Percentiles rank a stretch among this genome's conserved stretches.
Conservation (phyloP, 2,888 invertebrate genomes). For the Empis livida region DNA sequence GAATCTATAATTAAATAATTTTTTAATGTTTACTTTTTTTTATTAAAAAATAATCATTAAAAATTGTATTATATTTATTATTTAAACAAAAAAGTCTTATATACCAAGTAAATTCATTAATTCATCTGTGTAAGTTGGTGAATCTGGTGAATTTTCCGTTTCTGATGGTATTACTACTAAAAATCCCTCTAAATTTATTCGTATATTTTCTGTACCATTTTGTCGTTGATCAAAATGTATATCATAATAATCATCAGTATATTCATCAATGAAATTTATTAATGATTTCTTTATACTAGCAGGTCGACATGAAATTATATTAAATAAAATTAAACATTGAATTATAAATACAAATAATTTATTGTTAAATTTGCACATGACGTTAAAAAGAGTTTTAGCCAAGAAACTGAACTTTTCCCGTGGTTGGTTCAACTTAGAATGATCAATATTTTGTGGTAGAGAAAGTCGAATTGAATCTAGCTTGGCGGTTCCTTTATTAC, state of each 20-base stretch:
- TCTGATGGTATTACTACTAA: conserved; percentile 22
- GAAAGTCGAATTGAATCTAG: too few species aligned
- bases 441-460: too few species aligned
- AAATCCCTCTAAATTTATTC: conserved; percentile 44
- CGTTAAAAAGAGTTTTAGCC: too few species aligned
- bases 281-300: background rate
- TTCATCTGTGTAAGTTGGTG: conserved; percentile 15
- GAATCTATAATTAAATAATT: too few species aligned
- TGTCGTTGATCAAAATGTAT: conserved; percentile 59
- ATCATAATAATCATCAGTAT: conserved; percentile 24
- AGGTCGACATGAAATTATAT: background rate
- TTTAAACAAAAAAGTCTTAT: too few species aligned
- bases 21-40: too few species aligned
- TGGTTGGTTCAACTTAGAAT: too few species aligned
- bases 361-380: conserved; percentile 29
- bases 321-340: background rate
- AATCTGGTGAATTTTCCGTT: conserved; percentile 8
- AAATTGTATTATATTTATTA: too few species aligned
- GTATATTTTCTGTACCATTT: conserved; percentile 62
- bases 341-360: conserved; percentile 26
- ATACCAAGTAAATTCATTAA: conserved; percentile 15
- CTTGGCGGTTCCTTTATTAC: too few species aligned
- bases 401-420: too few species aligned
- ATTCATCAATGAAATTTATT: conserved; percentile 1
- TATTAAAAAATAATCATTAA: too few species aligned